phyloP scores from a whole-genome alignment of 2,113 vertebrate species.

The Perccottus glenii region DNA sequence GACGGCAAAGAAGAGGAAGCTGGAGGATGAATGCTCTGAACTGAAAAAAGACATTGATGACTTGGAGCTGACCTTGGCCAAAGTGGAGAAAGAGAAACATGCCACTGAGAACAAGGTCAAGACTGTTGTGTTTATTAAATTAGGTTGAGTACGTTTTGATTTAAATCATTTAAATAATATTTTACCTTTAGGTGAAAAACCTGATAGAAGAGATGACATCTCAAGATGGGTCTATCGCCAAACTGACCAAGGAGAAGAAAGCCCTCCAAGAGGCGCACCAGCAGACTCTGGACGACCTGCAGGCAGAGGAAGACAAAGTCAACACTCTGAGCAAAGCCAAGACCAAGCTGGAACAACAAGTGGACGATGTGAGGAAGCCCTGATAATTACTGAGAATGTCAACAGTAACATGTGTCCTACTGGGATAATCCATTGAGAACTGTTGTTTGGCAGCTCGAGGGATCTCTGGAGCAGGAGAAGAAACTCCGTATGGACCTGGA shows the following conservation, averaged over 20 bases:
- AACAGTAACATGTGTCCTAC: no score
- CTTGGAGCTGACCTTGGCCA: constrained; percentile 73
- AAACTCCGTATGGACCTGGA: constrained; percentile 21
- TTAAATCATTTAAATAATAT: background rate
- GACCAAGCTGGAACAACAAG: constrained; percentile 80
- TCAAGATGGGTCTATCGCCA: constrained; percentile 81
- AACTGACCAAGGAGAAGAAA: constrained; percentile 87
- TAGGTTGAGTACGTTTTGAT: no score
- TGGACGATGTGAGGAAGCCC: constrained; percentile 71
- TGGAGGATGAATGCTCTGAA: constrained; percentile 83
- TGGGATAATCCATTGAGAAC: background rate
- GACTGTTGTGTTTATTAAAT: background rate
- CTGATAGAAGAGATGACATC: constrained; percentile 77
- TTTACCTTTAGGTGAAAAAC: constrained; percentile 64
- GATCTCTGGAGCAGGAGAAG: constrained; percentile 20
- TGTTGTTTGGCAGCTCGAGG: background rate
- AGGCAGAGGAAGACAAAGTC: constrained; percentile 87
- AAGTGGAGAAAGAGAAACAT: constrained; percentile 76
- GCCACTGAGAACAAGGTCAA: constrained; percentile 66
- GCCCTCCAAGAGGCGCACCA: constrained; percentile 85
- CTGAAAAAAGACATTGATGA: constrained; percentile 74
- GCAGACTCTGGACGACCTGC: constrained; percentile 86
- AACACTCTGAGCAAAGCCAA: constrained; percentile 80
- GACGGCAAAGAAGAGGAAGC: constrained; percentile 84
- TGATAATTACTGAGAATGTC: no score